Evolutionary conservation across 92 coral and sea anemone genomes (phyloP), one percentile per base, ranked within the genome.

Genomic region (Nematostella vectensis): DNA sequence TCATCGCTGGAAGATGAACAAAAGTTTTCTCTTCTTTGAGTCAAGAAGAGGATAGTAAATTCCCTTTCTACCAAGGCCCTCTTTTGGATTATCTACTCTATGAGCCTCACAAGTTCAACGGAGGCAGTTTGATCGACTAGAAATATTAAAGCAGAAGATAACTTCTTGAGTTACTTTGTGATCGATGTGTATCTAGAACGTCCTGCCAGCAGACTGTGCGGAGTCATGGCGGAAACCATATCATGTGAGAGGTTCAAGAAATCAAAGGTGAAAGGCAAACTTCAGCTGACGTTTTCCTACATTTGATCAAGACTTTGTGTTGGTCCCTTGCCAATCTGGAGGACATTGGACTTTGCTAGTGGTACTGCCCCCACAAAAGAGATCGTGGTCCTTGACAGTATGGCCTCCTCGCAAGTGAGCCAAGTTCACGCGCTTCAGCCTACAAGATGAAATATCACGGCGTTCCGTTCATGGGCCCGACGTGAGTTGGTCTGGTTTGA

Each of bases 341-440:
- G 19, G 38, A 18, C 74, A 77, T 47, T 77, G 84, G 84, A 69
- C 48, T 71, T 69, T 77, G 48, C 51, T 77, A 9, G 74, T 65
- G 25, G 75, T 60, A 20, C 50, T 72, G 13, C 80, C 80, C 29
- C 45, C 55, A 30, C 50, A 23, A 64, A 72, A 24, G 13, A 40
- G 26, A 53, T 78, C 36, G 9, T 43, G 26, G 80, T 67, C 17
- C 63, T 65, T 18, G 76, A 72, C 27, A 78, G 80, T 54, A 24
- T 25, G 75, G 55, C 65, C 25, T 20, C 29, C 13, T 12, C 31
- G 17, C 26, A 16, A 26, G 36, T 62, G 19, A 62, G 68, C 39
- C 68, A 19, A 25, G 54, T 23, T 27, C 44, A 2, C 29, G 22
- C 11, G 27, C 31, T 12, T 29, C 33, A 47, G 31, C 48, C 12